Evolutionary conservation across 2,888 invertebrate species (phyloP).

Genomic region (Panorpa germanica): DNA sequence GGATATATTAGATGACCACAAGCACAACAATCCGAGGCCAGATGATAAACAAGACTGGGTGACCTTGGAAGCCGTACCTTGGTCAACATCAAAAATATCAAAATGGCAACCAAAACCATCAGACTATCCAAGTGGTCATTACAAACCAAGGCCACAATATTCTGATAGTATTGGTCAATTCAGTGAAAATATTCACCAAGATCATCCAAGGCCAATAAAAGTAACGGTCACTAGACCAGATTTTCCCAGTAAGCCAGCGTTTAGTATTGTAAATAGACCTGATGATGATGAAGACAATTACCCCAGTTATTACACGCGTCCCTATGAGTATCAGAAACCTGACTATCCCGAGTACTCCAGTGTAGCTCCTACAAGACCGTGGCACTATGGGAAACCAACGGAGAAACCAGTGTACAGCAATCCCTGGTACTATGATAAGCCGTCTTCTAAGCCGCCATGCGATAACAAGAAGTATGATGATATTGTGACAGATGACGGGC

Average conservation of each 20-base stretch:
- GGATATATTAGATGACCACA: constrained; percentile 32
- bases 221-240: too few species aligned
- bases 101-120: constrained; percentile 65
- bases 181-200: too few species aligned
- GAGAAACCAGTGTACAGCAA: constrained; percentile 25
- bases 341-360: constrained; percentile 29
- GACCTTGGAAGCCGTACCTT: constrained; percentile 54
- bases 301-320: too few species aligned
- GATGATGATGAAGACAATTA: too few species aligned
- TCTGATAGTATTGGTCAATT: constrained; percentile 23
- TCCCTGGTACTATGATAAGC: constrained; percentile 3
- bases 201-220: too few species aligned
- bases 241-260: too few species aligned
- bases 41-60: constrained; percentile 63
- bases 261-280: too few species aligned
- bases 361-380: constrained; percentile 25
- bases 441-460: constrained; percentile 14
- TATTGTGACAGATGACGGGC: constrained; percentile 34
- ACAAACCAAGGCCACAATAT: too few species aligned
- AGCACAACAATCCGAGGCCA: constrained; percentile 36
- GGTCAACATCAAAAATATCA: constrained; percentile 63
- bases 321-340: constrained; percentile 19
- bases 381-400: constrained; percentile 22
- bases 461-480: constrained; percentile 27
- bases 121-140: too few species aligned